phyloP scores from a whole-genome alignment of 2,888 invertebrate genomes.

The Dryocosmus kuriphilus region DNA sequence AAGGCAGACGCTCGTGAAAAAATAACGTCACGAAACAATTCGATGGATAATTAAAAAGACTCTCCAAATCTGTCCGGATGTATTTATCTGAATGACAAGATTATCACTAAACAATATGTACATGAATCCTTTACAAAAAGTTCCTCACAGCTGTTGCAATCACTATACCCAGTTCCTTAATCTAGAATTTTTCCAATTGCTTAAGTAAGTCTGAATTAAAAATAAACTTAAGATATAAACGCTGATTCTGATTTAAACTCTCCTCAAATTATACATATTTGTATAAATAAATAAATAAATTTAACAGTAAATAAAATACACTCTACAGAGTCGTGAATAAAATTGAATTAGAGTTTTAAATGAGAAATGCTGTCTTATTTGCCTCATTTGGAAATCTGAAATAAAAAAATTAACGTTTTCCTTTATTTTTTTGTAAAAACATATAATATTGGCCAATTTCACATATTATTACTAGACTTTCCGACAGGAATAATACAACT shows the following conservation, averaged over 20 bases:
- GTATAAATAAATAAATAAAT: not conserved
- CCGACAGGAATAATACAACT: not conserved
- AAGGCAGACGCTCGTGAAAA: not conserved
- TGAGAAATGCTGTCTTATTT: not conserved
- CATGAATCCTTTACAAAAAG: not conserved
- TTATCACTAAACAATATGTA: not conserved
- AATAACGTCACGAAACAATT: slow-evolving; percentile 7
- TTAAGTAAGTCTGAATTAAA: not conserved
- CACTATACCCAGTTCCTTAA: not conserved
- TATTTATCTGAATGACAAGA: not conserved
- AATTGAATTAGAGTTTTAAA: not conserved
- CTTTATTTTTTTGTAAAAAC: not conserved
- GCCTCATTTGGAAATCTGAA: not conserved
- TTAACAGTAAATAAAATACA: not conserved
- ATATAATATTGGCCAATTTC: not conserved
- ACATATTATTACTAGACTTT: not conserved
- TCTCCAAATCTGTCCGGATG: not conserved
- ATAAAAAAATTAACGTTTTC: not conserved
- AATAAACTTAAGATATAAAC: not conserved
- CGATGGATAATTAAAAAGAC: not conserved
- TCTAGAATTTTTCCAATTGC: not conserved
- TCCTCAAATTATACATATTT: not conserved
- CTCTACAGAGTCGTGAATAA: not conserved
- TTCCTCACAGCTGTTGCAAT: not conserved
- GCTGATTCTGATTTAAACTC: not conserved